Evolutionary conservation across 2,888 invertebrate genomes (phyloP).

Genomic region (Noctua comes): DNA sequence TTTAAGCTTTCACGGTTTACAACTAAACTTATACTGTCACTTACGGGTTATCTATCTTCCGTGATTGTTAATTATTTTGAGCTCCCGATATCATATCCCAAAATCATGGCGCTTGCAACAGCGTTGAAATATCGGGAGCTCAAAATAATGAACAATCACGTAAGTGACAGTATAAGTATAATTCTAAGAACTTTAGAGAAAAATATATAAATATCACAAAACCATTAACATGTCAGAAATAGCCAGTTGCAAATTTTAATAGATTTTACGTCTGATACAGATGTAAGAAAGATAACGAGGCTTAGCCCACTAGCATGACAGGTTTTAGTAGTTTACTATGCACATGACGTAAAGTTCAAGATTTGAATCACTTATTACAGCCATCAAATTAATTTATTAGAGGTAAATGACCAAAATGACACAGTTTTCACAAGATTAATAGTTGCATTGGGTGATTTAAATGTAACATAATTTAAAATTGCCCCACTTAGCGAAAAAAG

Average conservation of each 20-base stretch:
- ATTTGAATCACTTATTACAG: conserved; percentile 45
- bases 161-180: no score
- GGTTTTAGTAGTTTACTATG: conserved; percentile 16
- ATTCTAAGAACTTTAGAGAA: no score
- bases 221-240: not conserved
- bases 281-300: conserved; percentile 9
- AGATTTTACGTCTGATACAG: conserved; percentile 4
- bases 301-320: conserved; percentile 4
- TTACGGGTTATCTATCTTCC: no score
- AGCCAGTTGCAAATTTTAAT: not conserved
- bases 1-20: no score
- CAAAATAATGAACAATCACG: no score
- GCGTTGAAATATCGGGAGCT: no score
- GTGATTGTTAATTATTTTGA: no score
- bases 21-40: no score
- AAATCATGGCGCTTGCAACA: no score
- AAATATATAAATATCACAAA: not conserved
- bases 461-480: conserved; percentile 46
- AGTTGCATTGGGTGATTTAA: conserved; percentile 44
- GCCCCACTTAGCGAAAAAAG: conserved; percentile 20
- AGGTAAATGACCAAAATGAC: conserved; percentile 50
- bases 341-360: conserved; percentile 27
- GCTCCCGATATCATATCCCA: no score
- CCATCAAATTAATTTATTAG: conserved; percentile 47
- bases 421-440: conserved; percentile 60